Base-by-base conservation (phyloP, 2,113 vertebrate genomes). In the Lophura nycthemera region DNA sequence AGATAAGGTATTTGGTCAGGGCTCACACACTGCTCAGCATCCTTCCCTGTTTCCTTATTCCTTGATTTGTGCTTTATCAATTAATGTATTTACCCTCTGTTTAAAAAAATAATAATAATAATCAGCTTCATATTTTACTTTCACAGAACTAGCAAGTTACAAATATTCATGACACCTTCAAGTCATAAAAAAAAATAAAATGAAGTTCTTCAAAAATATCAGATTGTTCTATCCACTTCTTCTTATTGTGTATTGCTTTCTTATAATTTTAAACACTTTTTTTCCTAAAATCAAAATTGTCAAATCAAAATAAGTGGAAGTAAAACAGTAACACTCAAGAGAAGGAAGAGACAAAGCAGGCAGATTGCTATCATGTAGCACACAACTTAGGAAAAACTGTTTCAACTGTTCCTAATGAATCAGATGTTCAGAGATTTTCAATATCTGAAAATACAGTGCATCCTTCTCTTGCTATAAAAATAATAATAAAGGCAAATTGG, bases 351-450 rank as follows among this genome's bases (percentile, higher is more conserved):
- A 8, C 61, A 57, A 65, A 76, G 43, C n/a, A 89, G 71, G 11
- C 45, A 83, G 79, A 76, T 4, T 16, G 12, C 38, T 84, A 88
- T 14, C 9, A 22, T 6, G 21, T 50, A 89, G 63, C 52, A 81
- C 4, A 2, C 10, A 66, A 50, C 40, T 67, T 60, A 40, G 18
- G 10, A 92, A 17, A 66, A 77, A 70, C 29, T 45, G 21, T 70
- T 91, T 81, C 60, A 94, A 30, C 7, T 81, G 56, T 83, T 34
- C 57, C 21, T 86, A 73, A 42, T 3, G 3, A 91, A 92, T 38
- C 65, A 56, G 40, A 81, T 56, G 32, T 64, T 88, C 77, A 86
- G 83, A 93, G 72, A 86, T 40, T 86, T 84, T 86, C 60, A 71
- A 10, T 67, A 50, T 61, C 76, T 78, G 74, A 88, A 88, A 93